Evolutionary conservation across 37 sponge, comb jelly and placozoan genomes (phyloP).

Genomic region (Beroe forskalii): DNA sequence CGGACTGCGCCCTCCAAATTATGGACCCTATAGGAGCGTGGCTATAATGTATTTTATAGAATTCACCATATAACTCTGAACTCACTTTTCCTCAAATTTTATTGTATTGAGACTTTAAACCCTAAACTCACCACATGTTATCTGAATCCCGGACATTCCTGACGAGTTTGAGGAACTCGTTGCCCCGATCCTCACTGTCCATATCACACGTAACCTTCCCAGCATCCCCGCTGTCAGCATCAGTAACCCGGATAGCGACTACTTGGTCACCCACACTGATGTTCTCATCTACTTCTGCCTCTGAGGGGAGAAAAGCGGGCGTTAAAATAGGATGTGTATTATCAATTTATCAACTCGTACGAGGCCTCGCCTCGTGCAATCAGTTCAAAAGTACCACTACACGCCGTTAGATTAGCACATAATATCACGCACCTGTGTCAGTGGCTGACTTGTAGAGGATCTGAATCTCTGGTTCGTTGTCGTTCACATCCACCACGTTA

Average conservation of each 20-base stretch:
- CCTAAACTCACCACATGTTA: slow-evolving; percentile 37
- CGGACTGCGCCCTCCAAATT: no score
- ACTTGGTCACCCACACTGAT: not conserved
- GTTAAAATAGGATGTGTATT: no score
- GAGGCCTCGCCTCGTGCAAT: no score
- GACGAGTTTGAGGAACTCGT: slow-evolving; percentile 38
- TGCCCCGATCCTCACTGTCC: slow-evolving; percentile 40
- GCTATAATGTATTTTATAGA: no score
- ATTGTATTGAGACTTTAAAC: no score
- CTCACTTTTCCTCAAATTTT: no score
- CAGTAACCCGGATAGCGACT: slow-evolving; percentile 41
- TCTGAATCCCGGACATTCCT: not conserved
- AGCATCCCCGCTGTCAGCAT: slow-evolving; percentile 35
- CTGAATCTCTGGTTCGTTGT: slow-evolving; percentile 30
- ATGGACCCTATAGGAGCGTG: no score
- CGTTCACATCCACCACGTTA: slow-evolving; percentile 26
- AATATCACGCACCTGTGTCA: slow-evolving; percentile 49
- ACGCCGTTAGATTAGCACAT: no score
- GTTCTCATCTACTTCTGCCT: slow-evolving; percentile 50
- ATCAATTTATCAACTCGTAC: no score
- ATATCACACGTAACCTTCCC: slow-evolving; percentile 42
- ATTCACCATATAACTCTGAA: no score
- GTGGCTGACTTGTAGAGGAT: slow-evolving; percentile 48
- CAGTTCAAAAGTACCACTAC: no score
- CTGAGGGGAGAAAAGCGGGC: slow-evolving; percentile 1